A percentile compares a stretch with the other conserved stretches of the same genome.
phyloP scores from a whole-genome alignment of 2,888 invertebrate species.

The Leptopilina drosophilae region DNA sequence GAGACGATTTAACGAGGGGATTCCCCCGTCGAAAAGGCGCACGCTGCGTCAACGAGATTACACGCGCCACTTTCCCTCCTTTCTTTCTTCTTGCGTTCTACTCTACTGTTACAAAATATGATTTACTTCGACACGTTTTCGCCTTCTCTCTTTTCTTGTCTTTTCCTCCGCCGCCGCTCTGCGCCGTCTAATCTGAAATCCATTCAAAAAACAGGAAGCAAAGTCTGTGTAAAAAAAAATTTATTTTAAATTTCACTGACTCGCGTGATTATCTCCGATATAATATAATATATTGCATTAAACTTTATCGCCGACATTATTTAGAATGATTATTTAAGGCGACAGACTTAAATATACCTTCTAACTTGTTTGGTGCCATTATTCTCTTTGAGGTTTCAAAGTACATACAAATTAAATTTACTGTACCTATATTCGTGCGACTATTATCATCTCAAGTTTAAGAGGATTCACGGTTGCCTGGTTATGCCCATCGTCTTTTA shows the following conservation, averaged over 20 bases:
- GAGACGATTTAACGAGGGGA: slow-evolving; percentile 68
- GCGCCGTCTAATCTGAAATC: slow-evolving; percentile 5
- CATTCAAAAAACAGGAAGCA: background rate
- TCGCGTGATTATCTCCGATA: background rate
- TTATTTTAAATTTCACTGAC: background rate
- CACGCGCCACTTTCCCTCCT: slow-evolving; percentile 66
- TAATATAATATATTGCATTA: background rate
- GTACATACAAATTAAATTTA: slow-evolving; percentile 26
- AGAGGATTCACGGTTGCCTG: slow-evolving; percentile 26
- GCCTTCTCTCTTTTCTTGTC: slow-evolving; percentile 30
- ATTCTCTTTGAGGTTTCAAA: slow-evolving; percentile 1
- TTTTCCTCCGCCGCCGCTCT: background rate
- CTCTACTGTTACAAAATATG: slow-evolving; percentile 34
- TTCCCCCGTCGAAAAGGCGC: slow-evolving; percentile 60
- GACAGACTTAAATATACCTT: background rate
- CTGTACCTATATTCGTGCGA: background rate
- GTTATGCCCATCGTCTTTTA: slow-evolving; percentile 17
- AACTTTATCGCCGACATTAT: background rate
- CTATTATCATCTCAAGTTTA: slow-evolving; percentile 2
- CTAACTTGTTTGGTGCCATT: background rate
- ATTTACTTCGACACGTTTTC: slow-evolving; percentile 36
- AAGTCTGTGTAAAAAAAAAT: background rate
- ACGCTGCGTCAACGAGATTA: slow-evolving; percentile 71
- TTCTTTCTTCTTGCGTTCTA: slow-evolving; percentile 54
- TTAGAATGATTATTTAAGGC: background rate